Percentiles rank a stretch among this genome's conserved stretches.
Conservation (phyloP, 2,113 vertebrate species). For the Pollimyrus isidori region DNA sequence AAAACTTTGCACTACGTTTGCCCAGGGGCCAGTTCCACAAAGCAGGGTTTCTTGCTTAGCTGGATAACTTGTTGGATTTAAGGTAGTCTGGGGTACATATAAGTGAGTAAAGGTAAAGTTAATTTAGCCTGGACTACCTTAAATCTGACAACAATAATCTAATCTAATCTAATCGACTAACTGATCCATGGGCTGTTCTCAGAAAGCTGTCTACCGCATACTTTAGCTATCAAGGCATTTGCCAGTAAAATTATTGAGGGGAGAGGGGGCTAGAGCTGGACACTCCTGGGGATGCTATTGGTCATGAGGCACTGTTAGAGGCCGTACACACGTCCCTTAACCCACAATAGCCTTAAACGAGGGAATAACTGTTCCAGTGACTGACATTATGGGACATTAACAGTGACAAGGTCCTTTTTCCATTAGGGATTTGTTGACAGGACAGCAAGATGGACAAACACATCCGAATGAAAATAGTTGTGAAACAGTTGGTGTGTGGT, state of each 20-base stretch:
- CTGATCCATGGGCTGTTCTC: background rate
- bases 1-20: background rate
- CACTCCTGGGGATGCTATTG: background rate
- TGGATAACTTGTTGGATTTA: too few species aligned
- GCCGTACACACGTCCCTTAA: background rate
- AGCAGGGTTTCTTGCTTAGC: too few species aligned
- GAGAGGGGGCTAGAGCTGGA: background rate
- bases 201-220: background rate
- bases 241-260: background rate
- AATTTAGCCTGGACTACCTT: too few species aligned
- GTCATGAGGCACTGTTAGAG: background rate
- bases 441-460: background rate
- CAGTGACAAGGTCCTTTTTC: constrained; percentile 26
- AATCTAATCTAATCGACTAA: background rate
- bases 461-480: background rate
- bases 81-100: too few species aligned
- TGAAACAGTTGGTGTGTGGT: background rate
- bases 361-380: constrained; percentile 25
- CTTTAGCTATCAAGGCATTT: background rate
- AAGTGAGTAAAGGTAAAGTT: too few species aligned
- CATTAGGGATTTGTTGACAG: constrained; percentile 9
- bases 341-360: constrained; percentile 9
- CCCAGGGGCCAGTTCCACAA: too few species aligned
- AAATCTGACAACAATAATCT: too few species aligned
- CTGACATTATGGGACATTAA: constrained; percentile 32